A percentile compares a stretch with the other conserved stretches of the same genome.
Conservation (phyloP, 2,888 invertebrate genomes). For the Eumerus sabulonum region DNA sequence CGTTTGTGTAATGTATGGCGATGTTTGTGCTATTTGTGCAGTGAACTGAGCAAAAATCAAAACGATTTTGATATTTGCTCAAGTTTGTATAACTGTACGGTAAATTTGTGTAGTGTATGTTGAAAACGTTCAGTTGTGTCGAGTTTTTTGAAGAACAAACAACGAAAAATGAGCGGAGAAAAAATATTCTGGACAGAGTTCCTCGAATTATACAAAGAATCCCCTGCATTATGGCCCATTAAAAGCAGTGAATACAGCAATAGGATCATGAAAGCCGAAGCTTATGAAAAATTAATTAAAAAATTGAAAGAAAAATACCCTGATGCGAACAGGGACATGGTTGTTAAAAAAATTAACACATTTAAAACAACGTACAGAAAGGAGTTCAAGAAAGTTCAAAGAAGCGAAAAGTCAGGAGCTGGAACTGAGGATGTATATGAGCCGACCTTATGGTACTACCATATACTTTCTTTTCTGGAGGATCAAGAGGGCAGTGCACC, state of each 20-base stretch:
- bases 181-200: too few species aligned
- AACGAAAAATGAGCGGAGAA: too few species aligned
- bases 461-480: slow-evolving; percentile 7
- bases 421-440: slow-evolving; percentile 1
- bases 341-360: neutral
- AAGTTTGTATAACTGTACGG: too few species aligned
- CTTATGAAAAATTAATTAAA: slow-evolving; percentile 4
- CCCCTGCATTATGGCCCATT: too few species aligned
- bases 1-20: too few species aligned
- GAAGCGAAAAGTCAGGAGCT: slow-evolving; percentile 6
- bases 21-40: too few species aligned
- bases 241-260: neutral
- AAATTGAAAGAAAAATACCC: slow-evolving; percentile 6
- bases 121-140: too few species aligned
- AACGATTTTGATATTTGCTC: too few species aligned
- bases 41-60: too few species aligned
- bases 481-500: slow-evolving; percentile 8
- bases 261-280: slow-evolving; percentile 3
- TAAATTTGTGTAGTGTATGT: too few species aligned
- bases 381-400: neutral
- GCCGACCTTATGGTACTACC: slow-evolving; percentile 6
- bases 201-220: too few species aligned
- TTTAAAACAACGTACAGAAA: neutral
- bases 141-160: too few species aligned
- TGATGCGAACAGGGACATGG: neutral